Conservation (phyloP, 2,888 invertebrate genomes). For the Frankliniella fusca region DNA sequence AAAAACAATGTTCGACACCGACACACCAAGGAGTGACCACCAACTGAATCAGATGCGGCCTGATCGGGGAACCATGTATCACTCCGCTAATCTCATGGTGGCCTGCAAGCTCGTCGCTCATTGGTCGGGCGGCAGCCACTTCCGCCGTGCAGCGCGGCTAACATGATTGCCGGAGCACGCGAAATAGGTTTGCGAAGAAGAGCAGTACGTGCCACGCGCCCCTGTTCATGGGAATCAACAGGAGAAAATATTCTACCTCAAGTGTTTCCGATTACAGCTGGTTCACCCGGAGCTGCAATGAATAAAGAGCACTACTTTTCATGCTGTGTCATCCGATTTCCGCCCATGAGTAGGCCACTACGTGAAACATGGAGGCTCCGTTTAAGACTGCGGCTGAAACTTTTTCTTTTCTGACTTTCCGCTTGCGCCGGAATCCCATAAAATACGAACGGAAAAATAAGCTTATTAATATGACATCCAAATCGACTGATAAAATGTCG, state of each 20-base stretch:
- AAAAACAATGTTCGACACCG: conserved; percentile 13
- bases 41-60: not conserved
- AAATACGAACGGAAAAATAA: too few relatives aligned
- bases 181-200: not conserved
- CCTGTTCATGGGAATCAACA: too few relatives aligned
- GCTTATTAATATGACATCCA: too few relatives aligned
- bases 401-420: too few relatives aligned
- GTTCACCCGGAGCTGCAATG: not conserved
- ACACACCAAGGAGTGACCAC: not conserved
- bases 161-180: not conserved
- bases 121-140: not conserved
- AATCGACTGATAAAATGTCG: too few relatives aligned
- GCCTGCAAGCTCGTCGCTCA: not conserved
- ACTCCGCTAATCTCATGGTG: not conserved
- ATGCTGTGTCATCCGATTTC: not conserved
- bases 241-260: too few relatives aligned
- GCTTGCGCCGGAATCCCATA: too few relatives aligned
- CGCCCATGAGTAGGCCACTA: not conserved
- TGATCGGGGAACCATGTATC: not conserved
- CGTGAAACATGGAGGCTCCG: not conserved
- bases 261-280: not conserved
- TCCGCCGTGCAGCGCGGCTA: not conserved
- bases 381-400: not conserved
- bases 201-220: too few relatives aligned
- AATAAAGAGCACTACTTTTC: not conserved